phyloP scores from a whole-genome alignment of 2,113 vertebrate species.

The Mellivora capensis region DNA sequence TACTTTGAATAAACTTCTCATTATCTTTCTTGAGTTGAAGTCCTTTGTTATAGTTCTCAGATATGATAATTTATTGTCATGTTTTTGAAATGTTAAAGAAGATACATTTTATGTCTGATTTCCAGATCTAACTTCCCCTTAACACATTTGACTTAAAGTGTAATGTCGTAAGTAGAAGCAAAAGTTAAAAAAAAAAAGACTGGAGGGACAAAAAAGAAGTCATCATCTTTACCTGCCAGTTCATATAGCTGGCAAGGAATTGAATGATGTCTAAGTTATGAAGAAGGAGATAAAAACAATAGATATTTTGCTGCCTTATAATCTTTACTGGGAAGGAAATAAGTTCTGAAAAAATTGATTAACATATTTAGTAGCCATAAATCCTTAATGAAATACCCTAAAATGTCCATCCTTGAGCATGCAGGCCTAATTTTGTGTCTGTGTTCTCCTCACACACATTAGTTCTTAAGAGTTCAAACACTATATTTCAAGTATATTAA shows the following conservation, averaged over 20 bases:
- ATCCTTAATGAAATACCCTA: not conserved
- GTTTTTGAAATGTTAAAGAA: slow-evolving; percentile 25
- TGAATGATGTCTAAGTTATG: not conserved
- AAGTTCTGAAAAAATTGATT: not conserved
- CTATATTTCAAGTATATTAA: not conserved
- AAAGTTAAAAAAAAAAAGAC: not conserved
- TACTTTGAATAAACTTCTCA: not conserved
- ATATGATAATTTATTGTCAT: not conserved
- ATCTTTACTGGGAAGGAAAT: not conserved
- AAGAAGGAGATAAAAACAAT: not conserved
- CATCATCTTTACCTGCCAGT: not conserved
- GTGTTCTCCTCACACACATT: not conserved
- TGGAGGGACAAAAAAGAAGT: not conserved
- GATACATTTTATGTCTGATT: not conserved
- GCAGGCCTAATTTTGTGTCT: not conserved
- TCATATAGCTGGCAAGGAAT: not conserved
- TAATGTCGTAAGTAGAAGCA: not conserved
- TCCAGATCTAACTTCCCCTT: not conserved
- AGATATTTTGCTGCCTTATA: not conserved
- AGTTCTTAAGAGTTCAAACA: not conserved
- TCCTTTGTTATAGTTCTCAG: not conserved
- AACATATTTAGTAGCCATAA: not conserved
- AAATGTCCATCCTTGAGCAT: not conserved
- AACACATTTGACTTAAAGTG: not conserved
- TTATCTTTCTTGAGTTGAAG: not conserved